Evolutionary conservation across 2,113 vertebrate species (phyloP), one percentile per base, ranked within the genome.

Genomic region (Rhinolophus sinicus): DNA sequence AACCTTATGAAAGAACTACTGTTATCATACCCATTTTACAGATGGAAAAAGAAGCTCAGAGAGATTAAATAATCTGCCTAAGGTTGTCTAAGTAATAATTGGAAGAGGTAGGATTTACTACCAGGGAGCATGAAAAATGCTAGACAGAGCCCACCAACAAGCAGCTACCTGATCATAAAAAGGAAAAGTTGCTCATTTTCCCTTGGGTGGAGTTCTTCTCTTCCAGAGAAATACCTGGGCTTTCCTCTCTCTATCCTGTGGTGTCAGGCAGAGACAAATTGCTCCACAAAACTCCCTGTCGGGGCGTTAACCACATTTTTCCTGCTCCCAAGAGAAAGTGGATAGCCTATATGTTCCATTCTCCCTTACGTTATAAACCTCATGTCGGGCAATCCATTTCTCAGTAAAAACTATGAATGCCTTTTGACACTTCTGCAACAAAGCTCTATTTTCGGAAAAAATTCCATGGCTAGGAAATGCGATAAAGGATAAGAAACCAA

Each of bases 1-100:
- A 54, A 3, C 80, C 19, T 82, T 58, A 40, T 40, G 44, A 92
- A 22, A 56, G 8, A 62, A 15, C 0, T 4, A 64, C 22, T 38
- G 4, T 47, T 93, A 70, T 72, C 22, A 22, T 60, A 70, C 38
- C 73, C 77, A 67, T 94, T 94, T 94, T 88, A 54, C 60, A 88
- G 62, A 89, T 47, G 60, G n/a, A 77, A 92, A 75, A 30, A 22
- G 14, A 78, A 85, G 21, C n/a, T 81, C 65, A 88, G 2, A 86
- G 50, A 82, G 40, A 47, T 81, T 35, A 82, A 93, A 28, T 62
- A 65, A 94, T 35, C 69, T 52, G 19, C 33, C 69, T 85, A 0
- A 35, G 26, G 7, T 72, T 56, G 64, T 15, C 60, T 47, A 82
- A 22, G 2, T 47, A 54, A 4, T 21, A 60, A 56, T 52, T 54